Base-by-base conservation (phyloP, 2,888 invertebrate species). In the Noctua fimbriata region DNA sequence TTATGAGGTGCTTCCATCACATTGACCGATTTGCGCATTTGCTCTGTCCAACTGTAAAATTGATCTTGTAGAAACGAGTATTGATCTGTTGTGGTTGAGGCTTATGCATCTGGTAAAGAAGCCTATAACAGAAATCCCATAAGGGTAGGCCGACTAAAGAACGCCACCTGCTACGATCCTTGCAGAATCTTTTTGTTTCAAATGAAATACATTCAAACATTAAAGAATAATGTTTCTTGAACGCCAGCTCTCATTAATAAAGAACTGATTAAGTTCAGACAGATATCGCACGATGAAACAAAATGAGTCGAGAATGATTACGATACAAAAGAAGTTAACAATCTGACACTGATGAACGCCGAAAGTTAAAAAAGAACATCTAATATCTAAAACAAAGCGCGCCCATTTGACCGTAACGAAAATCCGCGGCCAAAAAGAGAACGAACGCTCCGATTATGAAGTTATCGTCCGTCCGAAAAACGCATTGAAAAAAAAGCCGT, bases 371-470 rank as follows among this genome's bases (percentile, higher is more conserved):
- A 83, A 79, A 58, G 44, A 79, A 65, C 58, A 60, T 72, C 80
- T 91, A 91, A 92, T 88, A 87, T 82, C 75, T 85, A 82, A 87
- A 89, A 88, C 89, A 89, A 90, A 89, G 89, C 81, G 89, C 81
- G 82, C 52, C 60, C 88, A 81, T 81, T 90, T 87, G 87, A 86
- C 84, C 87, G 88, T 81, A 90, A 84, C 88, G 44, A 88, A 87
- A 89, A 82, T 78, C 67, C 77, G 76, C 78, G 78, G n/a, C 74
- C 76, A 87, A 87, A 90, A 87, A 90, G 72, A 87, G 76, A 85
- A 87, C 92, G 77, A 85, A 88, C 92, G 66, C 91, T 89, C 90
- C 92, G 94, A 93, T 95, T 95, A 95, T 94, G 90, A 93, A 93
- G 92, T 93, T 93, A 92, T 92, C 88, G 89, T 84, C 84, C 81